Conservation (phyloP, 2,797 vertebrate genomes). For the Lacerta agilis region DNA sequence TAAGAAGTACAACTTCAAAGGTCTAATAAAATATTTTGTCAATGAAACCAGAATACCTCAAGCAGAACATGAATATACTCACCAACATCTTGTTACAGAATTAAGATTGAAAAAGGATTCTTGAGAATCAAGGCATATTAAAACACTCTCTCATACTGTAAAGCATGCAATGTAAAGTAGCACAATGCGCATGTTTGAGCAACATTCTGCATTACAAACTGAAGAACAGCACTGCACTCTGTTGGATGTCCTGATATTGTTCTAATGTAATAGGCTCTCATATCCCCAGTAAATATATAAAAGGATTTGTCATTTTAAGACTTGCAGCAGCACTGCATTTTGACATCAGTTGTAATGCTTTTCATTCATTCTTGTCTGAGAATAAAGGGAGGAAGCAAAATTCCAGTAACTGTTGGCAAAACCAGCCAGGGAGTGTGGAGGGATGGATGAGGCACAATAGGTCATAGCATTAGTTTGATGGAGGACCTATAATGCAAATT, state of each 20-base stretch:
- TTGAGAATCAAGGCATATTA: background rate
- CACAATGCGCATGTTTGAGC: constrained; percentile 23
- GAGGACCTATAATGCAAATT: background rate
- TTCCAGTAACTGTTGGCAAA: constrained; percentile 3
- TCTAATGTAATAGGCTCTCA: constrained; percentile 3
- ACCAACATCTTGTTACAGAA: constrained; percentile 26
- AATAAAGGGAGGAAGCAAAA: background rate
- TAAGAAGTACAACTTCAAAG: background rate
- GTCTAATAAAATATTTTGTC: constrained; percentile 4
- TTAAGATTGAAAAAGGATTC: constrained; percentile 25
- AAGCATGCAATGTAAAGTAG: constrained; percentile 12
- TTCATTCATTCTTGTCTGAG: constrained; percentile 12
- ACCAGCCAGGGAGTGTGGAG: background rate
- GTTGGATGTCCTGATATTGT: constrained; percentile 35
- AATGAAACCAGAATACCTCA: background rate
- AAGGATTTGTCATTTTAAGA: background rate
- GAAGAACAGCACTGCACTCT: constrained; percentile 52
- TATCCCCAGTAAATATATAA: constrained; percentile 15
- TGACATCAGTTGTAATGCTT: background rate
- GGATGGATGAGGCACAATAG: background rate
- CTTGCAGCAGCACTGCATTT: constrained; percentile 14
- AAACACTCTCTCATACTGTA: constrained; percentile 6
- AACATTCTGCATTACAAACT: constrained; percentile 30
- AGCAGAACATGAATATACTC: constrained; percentile 10
- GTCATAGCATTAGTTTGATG: background rate